phyloP scores from a whole-genome alignment of 1,140 invertebrate species.

The Calliopsis andreniformis region DNA sequence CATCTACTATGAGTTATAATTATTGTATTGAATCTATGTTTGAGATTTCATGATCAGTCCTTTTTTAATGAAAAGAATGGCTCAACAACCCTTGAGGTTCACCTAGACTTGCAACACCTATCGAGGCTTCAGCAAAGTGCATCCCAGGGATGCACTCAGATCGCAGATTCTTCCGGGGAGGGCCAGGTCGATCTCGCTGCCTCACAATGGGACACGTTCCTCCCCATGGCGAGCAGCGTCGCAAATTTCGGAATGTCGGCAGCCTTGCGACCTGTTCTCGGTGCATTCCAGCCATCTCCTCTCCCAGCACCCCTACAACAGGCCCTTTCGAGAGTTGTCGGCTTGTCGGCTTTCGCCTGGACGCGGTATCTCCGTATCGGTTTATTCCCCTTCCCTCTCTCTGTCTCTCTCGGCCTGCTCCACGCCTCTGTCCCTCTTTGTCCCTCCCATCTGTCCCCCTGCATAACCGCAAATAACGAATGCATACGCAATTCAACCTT shows the following conservation, averaged over 20 bases:
- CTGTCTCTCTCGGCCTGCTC: constrained; percentile 4
- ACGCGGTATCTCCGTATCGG: constrained; percentile 62
- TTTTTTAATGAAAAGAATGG: too few relatives aligned
- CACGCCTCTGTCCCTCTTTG: background rate
- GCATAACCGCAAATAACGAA: constrained; percentile 60
- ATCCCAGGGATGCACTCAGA: too few relatives aligned
- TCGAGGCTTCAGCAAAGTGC: too few relatives aligned
- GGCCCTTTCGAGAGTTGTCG: constrained; percentile 63
- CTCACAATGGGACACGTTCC: constrained; percentile 38
- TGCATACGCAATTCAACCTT: constrained; percentile 59
- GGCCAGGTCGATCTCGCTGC: constrained; percentile 10
- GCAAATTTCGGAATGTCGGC: constrained; percentile 77
- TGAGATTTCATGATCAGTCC: too few relatives aligned
- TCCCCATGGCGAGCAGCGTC: constrained; percentile 55
- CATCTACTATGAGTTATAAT: too few relatives aligned
- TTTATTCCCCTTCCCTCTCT: constrained; percentile 50
- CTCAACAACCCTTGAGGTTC: too few relatives aligned
- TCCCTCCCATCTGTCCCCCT: constrained; percentile 23
- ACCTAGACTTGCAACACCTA: too few relatives aligned
- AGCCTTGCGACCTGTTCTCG: constrained; percentile 76
- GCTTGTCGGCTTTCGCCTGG: constrained; percentile 63
- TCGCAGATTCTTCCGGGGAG: background rate
- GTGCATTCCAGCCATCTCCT: constrained; percentile 68
- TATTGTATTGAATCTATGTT: too few relatives aligned
- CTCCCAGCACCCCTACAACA: constrained; percentile 51